A percentile compares a stretch with the other conserved stretches of the same genome.
Evolutionary conservation across 1,140 invertebrate species (phyloP).

Genomic region (Trichonephila clavipes): DNA sequence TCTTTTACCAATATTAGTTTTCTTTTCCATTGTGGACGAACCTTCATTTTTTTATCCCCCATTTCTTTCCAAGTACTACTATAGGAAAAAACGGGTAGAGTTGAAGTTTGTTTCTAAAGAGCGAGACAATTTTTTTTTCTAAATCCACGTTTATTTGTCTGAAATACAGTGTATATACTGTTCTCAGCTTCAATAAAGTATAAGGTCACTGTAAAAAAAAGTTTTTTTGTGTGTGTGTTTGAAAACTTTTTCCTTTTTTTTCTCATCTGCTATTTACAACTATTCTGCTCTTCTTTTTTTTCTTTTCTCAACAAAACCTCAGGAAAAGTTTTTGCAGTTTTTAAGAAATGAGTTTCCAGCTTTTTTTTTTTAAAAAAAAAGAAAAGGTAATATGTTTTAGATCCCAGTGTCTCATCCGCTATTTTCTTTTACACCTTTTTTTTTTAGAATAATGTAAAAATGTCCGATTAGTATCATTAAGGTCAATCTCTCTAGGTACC

Average conservation of each 20-base stretch:
- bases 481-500: neutral
- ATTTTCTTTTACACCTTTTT: neutral
- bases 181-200: neutral
- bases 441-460: neutral
- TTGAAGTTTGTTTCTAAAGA: neutral
- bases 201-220: neutral
- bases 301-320: neutral
- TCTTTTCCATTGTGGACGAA: neutral
- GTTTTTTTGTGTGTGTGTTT: no score
- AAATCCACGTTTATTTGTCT: neutral
- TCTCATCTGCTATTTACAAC: neutral
- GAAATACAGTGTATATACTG: neutral
- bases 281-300: neutral
- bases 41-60: neutral
- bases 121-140: neutral
- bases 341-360: neutral
- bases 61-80: neutral
- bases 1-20: conserved; percentile 38
- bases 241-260: neutral
- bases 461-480: conserved; percentile 15
- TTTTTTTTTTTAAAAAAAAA: neutral
- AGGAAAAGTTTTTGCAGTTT: neutral
- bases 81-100: neutral
- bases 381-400: neutral
- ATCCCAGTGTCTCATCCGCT: neutral